Percentiles rank a stretch among this genome's conserved stretches.
Conservation (phyloP, 2,888 invertebrate genomes). For the Peribatodes rhomboidaria region DNA sequence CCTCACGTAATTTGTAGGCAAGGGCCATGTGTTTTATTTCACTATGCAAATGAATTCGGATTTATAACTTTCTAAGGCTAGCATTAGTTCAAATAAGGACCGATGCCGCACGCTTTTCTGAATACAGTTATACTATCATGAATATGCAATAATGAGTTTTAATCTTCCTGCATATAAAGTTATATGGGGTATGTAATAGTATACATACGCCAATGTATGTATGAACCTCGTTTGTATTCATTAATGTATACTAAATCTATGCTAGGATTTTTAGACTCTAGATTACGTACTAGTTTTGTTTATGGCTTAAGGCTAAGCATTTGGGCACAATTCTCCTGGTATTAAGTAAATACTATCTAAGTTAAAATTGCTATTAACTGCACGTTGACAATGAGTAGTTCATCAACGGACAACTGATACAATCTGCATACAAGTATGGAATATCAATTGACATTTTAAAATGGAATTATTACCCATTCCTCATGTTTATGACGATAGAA, state of each 20-base stretch:
- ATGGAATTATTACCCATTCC: slow-evolving; percentile 18
- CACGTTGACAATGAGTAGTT: slow-evolving; percentile 31
- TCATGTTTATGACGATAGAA: slow-evolving; percentile 18
- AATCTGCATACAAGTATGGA: slow-evolving; percentile 16
- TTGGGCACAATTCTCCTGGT: too few relatives aligned
- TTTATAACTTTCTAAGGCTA: slow-evolving; percentile 35
- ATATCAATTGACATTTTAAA: slow-evolving; percentile 25
- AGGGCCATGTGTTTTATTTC: slow-evolving; percentile 26
- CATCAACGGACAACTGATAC: slow-evolving; percentile 21
- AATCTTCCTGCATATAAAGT: slow-evolving; percentile 23
- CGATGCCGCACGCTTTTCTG: slow-evolving; percentile 30
- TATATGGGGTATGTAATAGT: slow-evolving; percentile 26
- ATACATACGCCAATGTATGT: background rate
- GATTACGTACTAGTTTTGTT: too few relatives aligned
- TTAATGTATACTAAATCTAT: too few relatives aligned
- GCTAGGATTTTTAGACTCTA: too few relatives aligned
- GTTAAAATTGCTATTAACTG: slow-evolving; percentile 11
- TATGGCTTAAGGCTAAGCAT: too few relatives aligned
- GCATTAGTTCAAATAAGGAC: slow-evolving; percentile 39
- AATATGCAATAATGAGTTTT: slow-evolving; percentile 36
- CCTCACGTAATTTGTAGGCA: slow-evolving; percentile 19
- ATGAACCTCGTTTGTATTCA: slow-evolving; percentile 28
- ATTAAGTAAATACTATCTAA: background rate
- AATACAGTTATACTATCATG: slow-evolving; percentile 29
- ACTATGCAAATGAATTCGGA: slow-evolving; percentile 31